A percentile compares a stretch with the other conserved stretches of the same genome.
These are phyloP conservation scores for Polypedilum pembai DNA, from an alignment of 1,140 invertebrate genomes.

Conservation along the genomic window DNA sequence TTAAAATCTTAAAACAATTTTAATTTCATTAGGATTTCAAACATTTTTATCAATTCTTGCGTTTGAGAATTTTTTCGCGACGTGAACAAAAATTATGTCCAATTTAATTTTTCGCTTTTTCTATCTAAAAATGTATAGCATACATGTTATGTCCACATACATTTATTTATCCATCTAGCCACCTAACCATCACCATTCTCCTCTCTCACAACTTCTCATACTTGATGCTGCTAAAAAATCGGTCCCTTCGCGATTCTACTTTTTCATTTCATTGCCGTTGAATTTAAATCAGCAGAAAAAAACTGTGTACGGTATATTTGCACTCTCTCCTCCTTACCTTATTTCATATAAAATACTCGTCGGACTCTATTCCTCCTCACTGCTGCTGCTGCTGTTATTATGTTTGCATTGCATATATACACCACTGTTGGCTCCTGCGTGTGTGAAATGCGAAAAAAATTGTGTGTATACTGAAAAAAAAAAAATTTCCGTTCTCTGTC, in stretches of 20 bases:
- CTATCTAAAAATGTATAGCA: neutral
- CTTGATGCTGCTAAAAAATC: neutral
- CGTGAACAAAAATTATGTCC: constrained; percentile 11
- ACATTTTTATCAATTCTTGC: too few relatives aligned
- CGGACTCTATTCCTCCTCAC: neutral
- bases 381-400: neutral
- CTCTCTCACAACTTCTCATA: neutral
- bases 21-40: too few relatives aligned
- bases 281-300: neutral
- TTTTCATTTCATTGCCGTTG: neutral
- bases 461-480: neutral
- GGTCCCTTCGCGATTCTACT: neutral
- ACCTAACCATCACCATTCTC: neutral
- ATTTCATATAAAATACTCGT: neutral
- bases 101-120: constrained; percentile 6
- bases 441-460: constrained; percentile 18
- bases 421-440: neutral
- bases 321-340: neutral
- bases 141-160: too few relatives aligned
- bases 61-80: neutral
- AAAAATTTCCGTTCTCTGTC: neutral
- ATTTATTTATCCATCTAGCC: too few relatives aligned
- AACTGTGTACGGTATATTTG: neutral
- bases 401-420: neutral
- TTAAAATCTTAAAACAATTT: too few relatives aligned